Evolutionary conservation across 2,797 vertebrate species (phyloP), one percentile per base, ranked within the genome.

Genomic region (Steatocranus sp.): DNA sequence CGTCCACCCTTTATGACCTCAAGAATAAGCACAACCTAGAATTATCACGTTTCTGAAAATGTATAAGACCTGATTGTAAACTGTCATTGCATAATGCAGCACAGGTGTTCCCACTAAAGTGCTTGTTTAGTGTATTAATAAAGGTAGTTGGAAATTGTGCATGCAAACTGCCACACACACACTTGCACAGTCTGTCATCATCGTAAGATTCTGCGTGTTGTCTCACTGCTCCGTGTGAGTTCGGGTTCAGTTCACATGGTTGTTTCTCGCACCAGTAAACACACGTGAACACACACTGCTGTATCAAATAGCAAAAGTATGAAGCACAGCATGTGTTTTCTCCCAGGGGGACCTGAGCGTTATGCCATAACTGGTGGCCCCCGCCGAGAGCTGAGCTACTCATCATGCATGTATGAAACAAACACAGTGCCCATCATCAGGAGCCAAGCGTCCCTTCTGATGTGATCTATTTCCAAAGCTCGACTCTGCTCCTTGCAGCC

Each of bases 401-500:
- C 89, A 93, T 93, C 91, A 92, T 84, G 91, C 91, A 93, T 93
- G 93, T 93, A 93, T 93, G 93, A 93, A 92, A 93, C 87, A 92
- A 93, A 93, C 91, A 90, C 75, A 53, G 75, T 83, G 86, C 78
- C 90, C 91, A 82, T 91, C 92, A 94, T 91, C 90, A 27, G 90
- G 79, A 91, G 90, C 92, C 88, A 92, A 92, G 84, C 50, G 85
- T 94, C 94, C 93, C 95, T 82, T 92, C 91, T 94, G 94, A 95
- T 94, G 87, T 94, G 93, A 94, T 95, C 94, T 93, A 95, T 94
- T 94, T 96, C 94, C 93, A 90, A 93, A 90, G 87, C 87, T 88
- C 82, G 61, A 88, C 85, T 92, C 81, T 84, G 87, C 85, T 87
- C 88, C 88, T 93, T 74, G n/a, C 79, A 85, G 93, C 89, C 91